Percentiles rank a stretch among this genome's conserved stretches.
These are phyloP conservation scores for Cotesia typhae DNA, from an alignment of 1,140 invertebrate species.

Conservation along the genomic window DNA sequence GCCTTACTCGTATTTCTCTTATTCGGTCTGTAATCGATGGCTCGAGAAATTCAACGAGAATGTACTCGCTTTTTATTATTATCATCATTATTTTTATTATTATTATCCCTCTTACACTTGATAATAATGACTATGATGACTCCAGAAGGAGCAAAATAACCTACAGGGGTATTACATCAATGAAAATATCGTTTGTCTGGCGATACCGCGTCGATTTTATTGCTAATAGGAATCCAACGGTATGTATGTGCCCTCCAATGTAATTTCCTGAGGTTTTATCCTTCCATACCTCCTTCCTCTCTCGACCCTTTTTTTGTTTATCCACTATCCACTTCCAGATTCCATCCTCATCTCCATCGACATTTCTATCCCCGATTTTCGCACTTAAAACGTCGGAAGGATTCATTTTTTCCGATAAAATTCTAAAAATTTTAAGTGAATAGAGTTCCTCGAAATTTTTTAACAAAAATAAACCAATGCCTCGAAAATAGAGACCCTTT, in stretches of 20 bases:
- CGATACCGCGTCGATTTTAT: slow-evolving; percentile 46
- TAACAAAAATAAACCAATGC: too few relatives aligned
- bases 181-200: slow-evolving; percentile 11
- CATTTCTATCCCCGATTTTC: too few relatives aligned
- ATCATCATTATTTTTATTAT: too few relatives aligned
- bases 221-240: slow-evolving; percentile 54
- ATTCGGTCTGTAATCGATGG: not conserved
- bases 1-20: slow-evolving; percentile 14
- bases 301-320: too few relatives aligned
- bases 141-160: too few relatives aligned
- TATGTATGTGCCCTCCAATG: slow-evolving; percentile 36
- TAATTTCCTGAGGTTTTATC: slow-evolving; percentile 50
- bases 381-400: too few relatives aligned
- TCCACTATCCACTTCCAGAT: not conserved
- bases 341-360: not conserved
- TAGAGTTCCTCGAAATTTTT: too few relatives aligned
- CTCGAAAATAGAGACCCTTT: too few relatives aligned
- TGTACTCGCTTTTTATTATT: not conserved
- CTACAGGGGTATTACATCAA: not conserved
- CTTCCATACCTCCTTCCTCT: slow-evolving; percentile 20
- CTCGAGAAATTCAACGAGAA: slow-evolving; percentile 18
- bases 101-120: too few relatives aligned
- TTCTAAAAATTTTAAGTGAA: too few relatives aligned
- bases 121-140: too few relatives aligned
- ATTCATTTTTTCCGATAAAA: too few relatives aligned